These are phyloP conservation scores for Drosophila siamana DNA, from an alignment of 2,888 invertebrate genomes.

Conservation along the genomic window DNA sequence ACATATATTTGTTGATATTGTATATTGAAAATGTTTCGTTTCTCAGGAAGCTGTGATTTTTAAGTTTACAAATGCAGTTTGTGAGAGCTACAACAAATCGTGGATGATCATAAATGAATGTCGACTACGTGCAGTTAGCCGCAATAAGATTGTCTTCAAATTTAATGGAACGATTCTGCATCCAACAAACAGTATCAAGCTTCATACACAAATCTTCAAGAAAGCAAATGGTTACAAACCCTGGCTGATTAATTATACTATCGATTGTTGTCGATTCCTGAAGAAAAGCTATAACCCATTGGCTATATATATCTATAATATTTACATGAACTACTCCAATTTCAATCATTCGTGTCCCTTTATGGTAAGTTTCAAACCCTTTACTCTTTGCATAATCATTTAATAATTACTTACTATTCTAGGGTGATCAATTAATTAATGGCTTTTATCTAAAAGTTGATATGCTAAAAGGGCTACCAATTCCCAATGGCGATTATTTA, in stretches of 20 bases:
- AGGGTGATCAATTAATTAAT: constrained; percentile 10
- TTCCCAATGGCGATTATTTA: constrained; percentile 47
- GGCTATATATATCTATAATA: not conserved
- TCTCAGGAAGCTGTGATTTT: not conserved
- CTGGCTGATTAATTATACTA: constrained; percentile 15
- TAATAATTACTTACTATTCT: not conserved
- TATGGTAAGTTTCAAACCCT: constrained; percentile 2
- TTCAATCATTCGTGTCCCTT: constrained; percentile 40
- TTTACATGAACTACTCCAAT: constrained; percentile 11
- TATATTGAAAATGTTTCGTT: not conserved
- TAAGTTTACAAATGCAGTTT: constrained; percentile 24
- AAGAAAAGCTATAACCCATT: constrained; percentile 19
- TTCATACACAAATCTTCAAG: not conserved
- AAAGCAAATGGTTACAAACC: constrained; percentile 40
- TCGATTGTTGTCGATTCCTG: constrained; percentile 23
- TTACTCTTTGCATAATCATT: not conserved
- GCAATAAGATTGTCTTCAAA: constrained; percentile 17
- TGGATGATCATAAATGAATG: constrained; percentile 20
- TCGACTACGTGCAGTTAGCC: constrained; percentile 30
- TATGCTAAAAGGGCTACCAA: not conserved
- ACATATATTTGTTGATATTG: not conserved
- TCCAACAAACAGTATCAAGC: not conserved
- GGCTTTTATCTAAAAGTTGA: constrained; percentile 6
- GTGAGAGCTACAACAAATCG: constrained; percentile 16
- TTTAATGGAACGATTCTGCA: constrained; percentile 15